These are phyloP conservation scores for Staurois parvus DNA, from an alignment of 2,797 vertebrate genomes.

Conservation along the genomic window DNA sequence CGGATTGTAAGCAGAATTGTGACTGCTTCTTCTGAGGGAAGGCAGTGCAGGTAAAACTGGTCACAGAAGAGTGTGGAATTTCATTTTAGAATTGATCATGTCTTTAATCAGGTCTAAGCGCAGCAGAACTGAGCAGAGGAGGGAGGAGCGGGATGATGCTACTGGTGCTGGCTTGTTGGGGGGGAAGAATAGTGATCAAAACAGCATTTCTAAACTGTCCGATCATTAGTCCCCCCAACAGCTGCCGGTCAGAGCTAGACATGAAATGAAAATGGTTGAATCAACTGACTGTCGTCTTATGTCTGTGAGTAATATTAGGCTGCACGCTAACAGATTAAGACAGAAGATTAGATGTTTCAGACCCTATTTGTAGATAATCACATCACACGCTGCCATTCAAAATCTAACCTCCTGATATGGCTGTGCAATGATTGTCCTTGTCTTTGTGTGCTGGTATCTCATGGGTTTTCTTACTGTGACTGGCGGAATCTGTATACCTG, in stretches of 20 bases:
- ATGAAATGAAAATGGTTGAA: neutral
- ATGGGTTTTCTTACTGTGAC: no score
- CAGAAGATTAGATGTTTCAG: neutral
- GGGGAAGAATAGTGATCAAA: neutral
- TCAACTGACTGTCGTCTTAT: neutral
- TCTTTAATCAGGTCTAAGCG: neutral
- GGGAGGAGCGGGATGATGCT: neutral
- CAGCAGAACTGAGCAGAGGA: neutral
- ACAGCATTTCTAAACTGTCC: neutral
- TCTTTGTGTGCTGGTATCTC: neutral
- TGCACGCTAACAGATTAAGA: neutral
- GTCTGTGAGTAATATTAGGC: neutral
- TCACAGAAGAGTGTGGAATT: conserved; percentile 4
- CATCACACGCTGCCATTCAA: neutral
- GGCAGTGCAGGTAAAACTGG: neutral
- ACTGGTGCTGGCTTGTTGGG: neutral
- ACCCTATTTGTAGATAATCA: neutral
- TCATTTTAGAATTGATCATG: neutral
- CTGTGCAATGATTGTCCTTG: neutral
- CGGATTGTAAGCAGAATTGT: conserved; percentile 37
- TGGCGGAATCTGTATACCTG: neutral
- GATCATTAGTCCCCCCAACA: neutral
- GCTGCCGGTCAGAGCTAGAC: neutral
- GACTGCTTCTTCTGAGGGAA: neutral
- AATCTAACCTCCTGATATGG: neutral